Evolutionary conservation across 2,888 invertebrate species (phyloP), one percentile per base, ranked within the genome.

Genomic region (Acanthosoma haemorrhoidale): DNA sequence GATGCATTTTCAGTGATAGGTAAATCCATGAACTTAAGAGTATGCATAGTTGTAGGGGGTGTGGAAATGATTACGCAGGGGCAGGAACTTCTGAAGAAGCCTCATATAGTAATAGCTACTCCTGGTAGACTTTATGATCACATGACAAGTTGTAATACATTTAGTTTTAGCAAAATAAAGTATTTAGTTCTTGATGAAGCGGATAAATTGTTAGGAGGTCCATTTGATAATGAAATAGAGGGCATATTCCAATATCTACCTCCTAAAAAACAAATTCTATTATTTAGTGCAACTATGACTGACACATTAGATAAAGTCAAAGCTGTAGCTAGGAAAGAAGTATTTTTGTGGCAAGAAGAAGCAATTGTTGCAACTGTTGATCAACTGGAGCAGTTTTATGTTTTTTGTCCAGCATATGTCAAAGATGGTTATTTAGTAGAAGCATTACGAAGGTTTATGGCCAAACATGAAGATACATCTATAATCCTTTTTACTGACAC

Each of bases 101-200:
- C 98, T 0, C 98, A 99, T 79, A 88, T 99, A 75, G 92, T 99
- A 1, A 91, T 99, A 0, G 94, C 97, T 0, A 98, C 98, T 79
- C 98, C 99, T 0, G 99, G 99, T 1, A 80, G 97, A 16, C 81
- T 99, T 39, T 93, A 94, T 0, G 98, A 98, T 80, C 96, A 96
- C 79, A 84, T 98, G 9, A 87, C 90, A 67, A 93, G 92, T 76
- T 93, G 94, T 78, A 85, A 91, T 75, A 92, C 91, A 15, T 91
- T 92, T 77, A 86, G 87, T 2, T 85, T 96, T 75, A 86, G 86
- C 75, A 88, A 86, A 76, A 85, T 95, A 0, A 88, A 90, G 77
- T 94, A 89, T 82, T 81, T 98, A 76, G 96, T 99, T 0, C 80
- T 99, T 67, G 99, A 99, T 82, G 99, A 99, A 83, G 99, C 98